Conservation (phyloP, 1,140 invertebrate species). For the Calliphora vicina region DNA sequence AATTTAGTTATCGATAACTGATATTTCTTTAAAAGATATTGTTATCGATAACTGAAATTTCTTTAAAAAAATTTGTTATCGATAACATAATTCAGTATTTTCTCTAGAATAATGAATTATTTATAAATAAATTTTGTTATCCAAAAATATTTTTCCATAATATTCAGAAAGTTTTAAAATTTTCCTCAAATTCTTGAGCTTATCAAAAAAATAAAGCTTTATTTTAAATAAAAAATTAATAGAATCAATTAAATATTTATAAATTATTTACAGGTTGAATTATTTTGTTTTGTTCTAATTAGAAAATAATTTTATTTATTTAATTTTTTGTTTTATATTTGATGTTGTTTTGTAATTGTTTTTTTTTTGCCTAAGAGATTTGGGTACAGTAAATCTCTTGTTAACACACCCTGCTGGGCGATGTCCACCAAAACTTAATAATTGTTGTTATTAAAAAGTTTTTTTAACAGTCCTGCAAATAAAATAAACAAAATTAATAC, state of each 20-base stretch:
- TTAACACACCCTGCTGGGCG: conserved; percentile 63
- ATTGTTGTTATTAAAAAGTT: conserved; percentile 52
- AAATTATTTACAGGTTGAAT: conserved; percentile 26
- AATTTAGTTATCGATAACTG: no score
- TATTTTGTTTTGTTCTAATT: conserved; percentile 10
- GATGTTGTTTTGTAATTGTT: conserved; percentile 13
- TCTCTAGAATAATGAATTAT: no score
- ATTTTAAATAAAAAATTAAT: background rate
- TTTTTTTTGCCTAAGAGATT: conserved; percentile 52
- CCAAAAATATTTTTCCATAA: no score
- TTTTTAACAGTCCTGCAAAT: conserved; percentile 61
- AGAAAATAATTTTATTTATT: conserved; percentile 10
- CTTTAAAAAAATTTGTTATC: no score
- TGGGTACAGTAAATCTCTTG: conserved; percentile 62
- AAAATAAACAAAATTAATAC: background rate
- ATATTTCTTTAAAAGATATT: no score
- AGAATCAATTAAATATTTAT: background rate
- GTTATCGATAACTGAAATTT: no score
- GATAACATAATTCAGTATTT: no score
- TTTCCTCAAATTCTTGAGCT: no score
- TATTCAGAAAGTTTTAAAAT: no score
- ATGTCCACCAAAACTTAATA: conserved; percentile 54
- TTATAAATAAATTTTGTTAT: no score
- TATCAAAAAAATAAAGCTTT: no score
- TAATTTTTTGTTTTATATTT: conserved; percentile 21